Evolutionary conservation across 1,140 invertebrate species (phyloP).

Genomic region (Holcopasites calliopsidis): DNA sequence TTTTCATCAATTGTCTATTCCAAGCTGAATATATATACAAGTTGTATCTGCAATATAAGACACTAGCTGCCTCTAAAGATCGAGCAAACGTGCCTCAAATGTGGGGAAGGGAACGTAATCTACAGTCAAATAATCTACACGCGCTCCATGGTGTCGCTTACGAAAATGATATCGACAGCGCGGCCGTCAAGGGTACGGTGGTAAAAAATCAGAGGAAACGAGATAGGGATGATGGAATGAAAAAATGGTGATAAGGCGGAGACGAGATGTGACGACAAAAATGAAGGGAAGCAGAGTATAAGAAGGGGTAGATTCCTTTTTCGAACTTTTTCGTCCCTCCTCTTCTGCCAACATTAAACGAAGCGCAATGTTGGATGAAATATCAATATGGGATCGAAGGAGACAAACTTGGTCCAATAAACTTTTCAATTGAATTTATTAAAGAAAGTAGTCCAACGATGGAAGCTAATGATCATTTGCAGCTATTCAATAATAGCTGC

Average conservation of each 20-base stretch:
- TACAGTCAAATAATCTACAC: constrained; percentile 20
- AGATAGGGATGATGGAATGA: not conserved
- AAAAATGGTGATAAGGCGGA: not conserved
- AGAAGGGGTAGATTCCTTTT: no score
- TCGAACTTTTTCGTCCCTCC: no score
- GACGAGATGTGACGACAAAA: constrained; percentile 6
- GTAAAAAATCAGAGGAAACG: not conserved
- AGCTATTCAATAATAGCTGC: no score
- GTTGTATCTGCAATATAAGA: no score
- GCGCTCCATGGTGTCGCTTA: constrained; percentile 36
- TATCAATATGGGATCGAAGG: no score
- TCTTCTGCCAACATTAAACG: no score
- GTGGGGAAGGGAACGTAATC: not conserved
- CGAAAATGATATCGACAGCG: constrained; percentile 47
- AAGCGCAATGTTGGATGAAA: no score
- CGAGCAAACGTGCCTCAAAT: not conserved
- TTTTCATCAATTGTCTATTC: no score
- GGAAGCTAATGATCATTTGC: no score
- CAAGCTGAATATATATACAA: no score
- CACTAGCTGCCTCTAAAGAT: not conserved
- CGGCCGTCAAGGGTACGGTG: not conserved
- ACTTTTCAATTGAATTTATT: not conserved
- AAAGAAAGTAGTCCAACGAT: no score
- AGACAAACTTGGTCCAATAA: no score
- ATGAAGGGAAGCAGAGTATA: not conserved